Base-by-base conservation (phyloP, 2,888 invertebrate genomes). In the Diaperis boleti region DNA sequence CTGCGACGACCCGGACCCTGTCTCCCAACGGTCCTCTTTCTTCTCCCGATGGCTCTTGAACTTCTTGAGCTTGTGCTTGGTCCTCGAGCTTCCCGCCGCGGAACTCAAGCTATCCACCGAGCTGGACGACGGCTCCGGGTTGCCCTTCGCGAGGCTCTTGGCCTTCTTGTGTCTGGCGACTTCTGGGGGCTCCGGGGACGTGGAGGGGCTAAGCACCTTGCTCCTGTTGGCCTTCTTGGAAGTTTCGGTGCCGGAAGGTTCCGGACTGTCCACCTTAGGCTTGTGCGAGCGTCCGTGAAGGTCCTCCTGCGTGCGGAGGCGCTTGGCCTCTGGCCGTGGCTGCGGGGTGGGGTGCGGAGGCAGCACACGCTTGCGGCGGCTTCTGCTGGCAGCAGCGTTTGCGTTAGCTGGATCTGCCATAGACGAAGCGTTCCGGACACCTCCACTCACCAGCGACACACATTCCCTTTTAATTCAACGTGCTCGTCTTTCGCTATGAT, bases 401-500 rank as follows among this genome's bases (percentile, higher is more conserved):
- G 87, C 86, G 85, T 87, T 89, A 89, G 89, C 90, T 90, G 91
- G 90, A 89, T 92, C 90, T 90, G 92, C 92, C 92, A 92, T 92
- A 92, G 92, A 91, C 92, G 89, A 89, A 88, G 89, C 90, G 90
- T 88, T 86, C 86, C 84, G 87, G 86, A 87, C 88, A 85, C 86
- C 86, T 85, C 84, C 82, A 85, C 86, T 86, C 78, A 79, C 77
- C 76, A 79, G 78, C 74, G 80, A 81, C 80, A 81, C 80, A 79
- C 82, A 82, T 82, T 81, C 80, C 82, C 80, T 79, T 76, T 71
- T 72, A 74, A 78, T 80, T 79, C 77, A 76, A 61, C 69, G 56
- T 70, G 73, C 77, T 74, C 72, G 67, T 67, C 64, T 66, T 69
- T 69, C 71, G 68, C 71, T 74, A 77, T 74, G 74, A 72, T 70